Conservation (phyloP, 2,888 invertebrate species). For the Gonocerus acuteangulatus region DNA sequence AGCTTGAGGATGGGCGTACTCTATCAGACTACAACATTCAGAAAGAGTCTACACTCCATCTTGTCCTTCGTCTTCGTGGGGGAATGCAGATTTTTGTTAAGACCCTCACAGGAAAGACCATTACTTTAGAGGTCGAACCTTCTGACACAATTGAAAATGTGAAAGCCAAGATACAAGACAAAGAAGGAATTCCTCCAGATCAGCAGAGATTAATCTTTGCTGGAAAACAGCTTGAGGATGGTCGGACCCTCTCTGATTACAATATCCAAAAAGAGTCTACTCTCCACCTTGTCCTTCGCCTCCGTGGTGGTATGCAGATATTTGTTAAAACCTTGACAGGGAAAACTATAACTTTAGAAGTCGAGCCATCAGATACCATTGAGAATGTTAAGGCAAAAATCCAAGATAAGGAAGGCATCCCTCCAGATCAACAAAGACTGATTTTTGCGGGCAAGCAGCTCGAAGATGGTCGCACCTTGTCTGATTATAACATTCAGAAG, state of each 20-base stretch:
- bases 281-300: no score
- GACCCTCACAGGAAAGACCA: slow-evolving; percentile 48
- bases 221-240: neutral
- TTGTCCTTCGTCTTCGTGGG: slow-evolving; percentile 49
- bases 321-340: slow-evolving; percentile 46
- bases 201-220: no score
- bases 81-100: slow-evolving; percentile 51
- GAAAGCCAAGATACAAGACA: no score
- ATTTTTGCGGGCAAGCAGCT: slow-evolving; percentile 43
- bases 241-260: slow-evolving; percentile 45
- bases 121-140: slow-evolving; percentile 43
- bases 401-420: no score
- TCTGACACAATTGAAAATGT: no score
- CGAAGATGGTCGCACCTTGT: slow-evolving; percentile 53
- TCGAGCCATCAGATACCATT: no score
- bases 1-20: slow-evolving; percentile 55
- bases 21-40: slow-evolving; percentile 57
- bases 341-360: slow-evolving; percentile 46
- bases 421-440: no score
- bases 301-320: no score
- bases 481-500: slow-evolving; percentile 43
- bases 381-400: no score
- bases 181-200: no score
- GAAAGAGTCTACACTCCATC: slow-evolving; percentile 53
- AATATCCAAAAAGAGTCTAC: slow-evolving; percentile 38